Percentiles rank a stretch among this genome's conserved stretches.
Evolutionary conservation across 2,888 invertebrate genomes (phyloP).

Genomic region (Nomada flava): DNA sequence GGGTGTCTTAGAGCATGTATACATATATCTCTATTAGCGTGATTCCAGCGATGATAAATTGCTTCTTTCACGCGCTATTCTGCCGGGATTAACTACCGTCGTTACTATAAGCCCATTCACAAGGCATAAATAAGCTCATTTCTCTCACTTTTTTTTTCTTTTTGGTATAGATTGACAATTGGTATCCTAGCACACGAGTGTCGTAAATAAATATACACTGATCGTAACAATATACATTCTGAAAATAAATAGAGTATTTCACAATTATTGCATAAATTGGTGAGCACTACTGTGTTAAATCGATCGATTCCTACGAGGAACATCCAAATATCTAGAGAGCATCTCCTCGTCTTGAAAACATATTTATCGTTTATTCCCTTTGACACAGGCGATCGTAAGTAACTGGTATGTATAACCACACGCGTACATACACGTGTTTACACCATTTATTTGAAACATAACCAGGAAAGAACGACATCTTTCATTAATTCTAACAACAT

Average conservation of each 20-base stretch:
- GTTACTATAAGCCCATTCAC: constrained; percentile 37
- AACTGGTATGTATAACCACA: constrained; percentile 21
- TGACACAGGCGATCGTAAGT: constrained; percentile 22
- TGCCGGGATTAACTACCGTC: constrained; percentile 32
- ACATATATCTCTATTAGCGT: constrained; percentile 19
- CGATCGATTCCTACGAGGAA: constrained; percentile 16
- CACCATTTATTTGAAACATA: constrained; percentile 12
- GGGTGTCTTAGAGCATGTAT: constrained; percentile 14
- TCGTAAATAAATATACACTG: constrained; percentile 62
- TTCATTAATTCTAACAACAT: constrained; percentile 18
- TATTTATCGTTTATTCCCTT: constrained; percentile 22
- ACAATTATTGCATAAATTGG: constrained; percentile 75
- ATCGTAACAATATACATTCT: constrained; percentile 53
- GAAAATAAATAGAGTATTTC: constrained; percentile 68
- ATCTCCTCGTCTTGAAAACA: constrained; percentile 22
- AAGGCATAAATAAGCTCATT: constrained; percentile 63
- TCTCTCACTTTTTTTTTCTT: constrained; percentile 55
- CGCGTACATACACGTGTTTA: constrained; percentile 1
- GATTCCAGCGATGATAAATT: constrained; percentile 29
- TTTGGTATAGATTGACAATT: constrained; percentile 64
- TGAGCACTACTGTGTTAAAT: constrained; percentile 64
- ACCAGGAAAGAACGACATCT: constrained; percentile 17
- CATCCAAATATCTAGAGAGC: constrained; percentile 4
- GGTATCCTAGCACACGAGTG: constrained; percentile 46
- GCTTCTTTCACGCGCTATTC: constrained; percentile 37